phyloP scores from a whole-genome alignment of 1,140 invertebrate genomes.

The Calliphora vicina region DNA sequence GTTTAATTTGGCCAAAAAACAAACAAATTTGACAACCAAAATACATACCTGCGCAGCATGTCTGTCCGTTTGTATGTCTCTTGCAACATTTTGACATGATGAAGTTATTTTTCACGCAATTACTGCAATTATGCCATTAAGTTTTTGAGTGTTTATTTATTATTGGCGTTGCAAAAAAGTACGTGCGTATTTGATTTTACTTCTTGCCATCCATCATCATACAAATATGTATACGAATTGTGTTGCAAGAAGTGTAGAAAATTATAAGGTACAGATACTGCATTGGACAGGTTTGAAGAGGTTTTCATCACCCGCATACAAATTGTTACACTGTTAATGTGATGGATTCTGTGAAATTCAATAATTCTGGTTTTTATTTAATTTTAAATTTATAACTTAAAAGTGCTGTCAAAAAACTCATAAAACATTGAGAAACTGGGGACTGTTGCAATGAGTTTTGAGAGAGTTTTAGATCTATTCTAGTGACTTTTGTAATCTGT shows the following conservation, averaged over 20 bases:
- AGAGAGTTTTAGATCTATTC: no score
- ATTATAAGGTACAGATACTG: background rate
- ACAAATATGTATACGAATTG: background rate
- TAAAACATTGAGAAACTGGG: no score
- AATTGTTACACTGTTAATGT: background rate
- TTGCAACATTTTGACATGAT: background rate
- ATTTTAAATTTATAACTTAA: no score
- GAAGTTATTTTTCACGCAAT: conserved; percentile 33
- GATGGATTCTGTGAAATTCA: background rate
- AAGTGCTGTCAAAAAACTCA: no score
- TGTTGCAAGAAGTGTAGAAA: background rate
- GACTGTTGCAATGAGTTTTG: no score
- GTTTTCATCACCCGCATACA: background rate
- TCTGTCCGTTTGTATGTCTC: background rate
- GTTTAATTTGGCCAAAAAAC: background rate
- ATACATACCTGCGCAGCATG: background rate
- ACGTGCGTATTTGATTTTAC: background rate
- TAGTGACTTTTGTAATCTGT: no score
- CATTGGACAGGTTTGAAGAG: background rate
- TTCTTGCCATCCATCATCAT: background rate
- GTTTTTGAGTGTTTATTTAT: background rate
- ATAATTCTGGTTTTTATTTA: no score
- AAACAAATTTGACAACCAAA: conserved; percentile 6
- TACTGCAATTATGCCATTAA: conserved; percentile 28
- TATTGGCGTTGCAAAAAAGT: background rate